These are phyloP conservation scores for Stictocephala bisonia DNA, from an alignment of 2,888 invertebrate genomes.

Conservation along the genomic window DNA sequence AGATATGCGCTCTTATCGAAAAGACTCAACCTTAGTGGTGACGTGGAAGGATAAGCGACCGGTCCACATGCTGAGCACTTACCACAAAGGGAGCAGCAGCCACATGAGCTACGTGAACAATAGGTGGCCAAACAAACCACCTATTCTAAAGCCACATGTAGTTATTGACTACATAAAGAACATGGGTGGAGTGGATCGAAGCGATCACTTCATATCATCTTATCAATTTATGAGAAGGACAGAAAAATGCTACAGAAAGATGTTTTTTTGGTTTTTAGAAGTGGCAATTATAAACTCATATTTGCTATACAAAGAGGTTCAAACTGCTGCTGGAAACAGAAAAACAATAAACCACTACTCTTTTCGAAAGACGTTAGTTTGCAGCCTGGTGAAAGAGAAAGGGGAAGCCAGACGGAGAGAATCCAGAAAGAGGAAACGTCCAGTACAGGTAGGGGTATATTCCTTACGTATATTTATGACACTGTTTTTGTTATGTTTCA, in stretches of 20 bases:
- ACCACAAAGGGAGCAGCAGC: not conserved
- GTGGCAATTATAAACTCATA: constrained; percentile 4
- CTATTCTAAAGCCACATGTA: not conserved
- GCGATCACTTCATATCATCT: constrained; percentile 19
- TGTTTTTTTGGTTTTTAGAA: constrained; percentile 17
- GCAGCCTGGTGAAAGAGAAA: not conserved
- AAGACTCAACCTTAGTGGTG: not conserved
- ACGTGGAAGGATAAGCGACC: constrained; percentile 24
- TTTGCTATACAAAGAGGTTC: constrained; percentile 1
- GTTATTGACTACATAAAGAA: not conserved
- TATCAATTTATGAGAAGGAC: constrained; percentile 16
- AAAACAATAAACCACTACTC: not conserved
- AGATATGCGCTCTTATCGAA: not conserved
- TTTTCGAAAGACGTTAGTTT: not conserved
- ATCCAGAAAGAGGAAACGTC: not conserved
- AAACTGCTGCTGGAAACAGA: not conserved
- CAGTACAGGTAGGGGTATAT: not conserved
- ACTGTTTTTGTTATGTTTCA: not conserved
- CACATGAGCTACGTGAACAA: not conserved
- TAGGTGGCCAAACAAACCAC: constrained; percentile 26
- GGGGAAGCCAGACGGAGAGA: not conserved
- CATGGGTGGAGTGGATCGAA: constrained; percentile 17
- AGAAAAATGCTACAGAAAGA: not conserved
- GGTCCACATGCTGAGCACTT: constrained; percentile 14
- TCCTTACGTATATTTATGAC: not conserved